These are phyloP conservation scores for Polypterus bichir DNA, from an alignment of 2,113 vertebrate genomes.

Conservation along the genomic window DNA sequence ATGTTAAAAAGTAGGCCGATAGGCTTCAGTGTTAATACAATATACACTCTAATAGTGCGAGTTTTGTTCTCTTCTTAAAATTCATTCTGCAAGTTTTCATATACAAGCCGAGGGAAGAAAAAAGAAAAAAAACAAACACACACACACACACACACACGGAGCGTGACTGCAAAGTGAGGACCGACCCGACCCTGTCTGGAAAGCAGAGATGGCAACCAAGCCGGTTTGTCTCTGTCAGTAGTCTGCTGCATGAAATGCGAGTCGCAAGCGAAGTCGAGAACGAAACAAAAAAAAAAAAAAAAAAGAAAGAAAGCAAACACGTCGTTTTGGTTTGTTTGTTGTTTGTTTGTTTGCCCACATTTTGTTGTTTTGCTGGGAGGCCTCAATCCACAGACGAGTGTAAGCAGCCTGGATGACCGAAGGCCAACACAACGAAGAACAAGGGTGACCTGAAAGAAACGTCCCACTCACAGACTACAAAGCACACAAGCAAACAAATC, in stretches of 20 bases:
- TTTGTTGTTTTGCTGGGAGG: constrained; percentile 24
- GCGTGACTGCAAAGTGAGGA: no score
- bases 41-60: constrained; percentile 96
- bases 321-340: constrained; percentile 23
- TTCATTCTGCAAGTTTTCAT: constrained; percentile 82
- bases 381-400: constrained; percentile 51
- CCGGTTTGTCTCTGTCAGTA: constrained; percentile 29
- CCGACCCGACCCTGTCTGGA: not conserved
- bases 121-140: constrained; percentile 62
- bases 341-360: constrained; percentile 25
- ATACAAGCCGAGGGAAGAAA: constrained; percentile 77
- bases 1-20: constrained; percentile 99
- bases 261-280: no score
- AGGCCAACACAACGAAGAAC: constrained; percentile 47
- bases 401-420: constrained; percentile 52
- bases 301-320: constrained; percentile 28
- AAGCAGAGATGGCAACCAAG: no score
- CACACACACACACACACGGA: constrained; percentile 22
- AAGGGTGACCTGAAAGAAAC: constrained; percentile 55
- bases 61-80: constrained; percentile 74
- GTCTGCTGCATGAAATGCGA: constrained; percentile 38
- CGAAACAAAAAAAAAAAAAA: no score
- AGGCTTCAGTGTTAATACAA: constrained; percentile 99
- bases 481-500: constrained; percentile 73
- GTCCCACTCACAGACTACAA: constrained; percentile 73